These are phyloP conservation scores for Podarcis raffonei DNA, from an alignment of 2,113 vertebrate genomes.

Conservation along the genomic window DNA sequence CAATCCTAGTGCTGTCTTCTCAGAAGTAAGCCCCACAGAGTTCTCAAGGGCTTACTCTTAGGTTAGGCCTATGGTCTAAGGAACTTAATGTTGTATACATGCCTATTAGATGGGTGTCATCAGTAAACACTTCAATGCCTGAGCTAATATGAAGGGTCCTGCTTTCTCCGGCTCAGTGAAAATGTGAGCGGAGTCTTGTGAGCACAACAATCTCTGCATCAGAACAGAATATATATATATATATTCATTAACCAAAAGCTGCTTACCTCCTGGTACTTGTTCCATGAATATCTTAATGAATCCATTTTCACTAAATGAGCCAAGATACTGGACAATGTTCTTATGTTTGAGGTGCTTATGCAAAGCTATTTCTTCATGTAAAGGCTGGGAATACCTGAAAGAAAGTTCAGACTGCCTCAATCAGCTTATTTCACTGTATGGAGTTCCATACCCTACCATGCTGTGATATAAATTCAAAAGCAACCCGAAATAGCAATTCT, in stretches of 20 bases:
- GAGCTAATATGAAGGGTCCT: not conserved
- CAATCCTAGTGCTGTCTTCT: no score
- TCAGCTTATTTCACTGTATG: not conserved
- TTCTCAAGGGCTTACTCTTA: no score
- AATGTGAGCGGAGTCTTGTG: not conserved
- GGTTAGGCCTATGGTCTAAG: no score
- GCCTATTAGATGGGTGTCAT: not conserved
- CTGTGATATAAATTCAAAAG: not conserved
- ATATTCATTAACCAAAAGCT: not conserved
- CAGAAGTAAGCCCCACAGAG: no score
- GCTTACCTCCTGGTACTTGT: constrained; percentile 96
- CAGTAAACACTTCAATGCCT: not conserved
- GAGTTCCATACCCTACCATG: not conserved
- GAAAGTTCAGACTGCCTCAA: constrained; percentile 6
- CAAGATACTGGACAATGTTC: constrained; percentile 98
- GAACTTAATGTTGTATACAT: not conserved
- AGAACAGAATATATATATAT: not conserved
- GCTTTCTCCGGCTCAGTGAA: not conserved
- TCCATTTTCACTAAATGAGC: constrained; percentile 94
- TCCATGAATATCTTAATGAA: constrained; percentile 99
- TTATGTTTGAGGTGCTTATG: constrained; percentile 98
- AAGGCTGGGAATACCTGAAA: constrained; percentile 92
- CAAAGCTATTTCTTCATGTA: constrained; percentile 97
- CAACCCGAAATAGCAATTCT: not conserved
- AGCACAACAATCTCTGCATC: not conserved